Percentiles rank a stretch among this genome's conserved stretches.
phyloP scores from a whole-genome alignment of 2,797 vertebrate genomes.

The Pangasius larnaudii region DNA sequence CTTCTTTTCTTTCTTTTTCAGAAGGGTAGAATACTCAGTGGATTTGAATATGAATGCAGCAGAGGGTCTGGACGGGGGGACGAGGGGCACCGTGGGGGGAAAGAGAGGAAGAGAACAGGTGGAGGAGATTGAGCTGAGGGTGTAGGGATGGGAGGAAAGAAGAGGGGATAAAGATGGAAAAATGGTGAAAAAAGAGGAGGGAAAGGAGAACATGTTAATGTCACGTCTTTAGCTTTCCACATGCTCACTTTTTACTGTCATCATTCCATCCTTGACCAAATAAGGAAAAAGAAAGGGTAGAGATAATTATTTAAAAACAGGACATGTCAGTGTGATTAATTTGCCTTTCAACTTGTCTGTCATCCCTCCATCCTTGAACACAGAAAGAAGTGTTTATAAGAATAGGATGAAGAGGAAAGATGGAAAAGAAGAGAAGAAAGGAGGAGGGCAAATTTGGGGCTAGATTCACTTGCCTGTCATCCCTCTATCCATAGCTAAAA shows the following conservation, averaged over 20 bases:
- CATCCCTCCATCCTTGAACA: conserved; percentile 1
- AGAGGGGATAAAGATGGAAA: conserved; percentile 8
- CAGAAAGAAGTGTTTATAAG: background rate
- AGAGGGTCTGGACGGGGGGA: conserved; percentile 41
- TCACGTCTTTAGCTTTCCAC: conserved; percentile 5
- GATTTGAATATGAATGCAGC: conserved; percentile 78
- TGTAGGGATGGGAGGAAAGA: conserved; percentile 59
- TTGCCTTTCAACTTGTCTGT: background rate
- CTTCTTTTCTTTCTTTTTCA: conserved; percentile 20
- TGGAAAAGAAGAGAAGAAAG: conserved; percentile 51
- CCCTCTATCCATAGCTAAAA: background rate
- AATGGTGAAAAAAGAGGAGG: conserved; percentile 21
- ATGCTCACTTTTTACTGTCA: background rate
- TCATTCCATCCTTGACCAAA: background rate
- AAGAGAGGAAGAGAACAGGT: conserved; percentile 59
- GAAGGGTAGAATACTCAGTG: conserved; percentile 55
- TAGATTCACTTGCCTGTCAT: background rate
- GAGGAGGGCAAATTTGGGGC: background rate
- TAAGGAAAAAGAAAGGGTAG: background rate
- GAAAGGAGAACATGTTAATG: conserved; percentile 24
- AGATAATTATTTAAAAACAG: conserved; percentile 4
- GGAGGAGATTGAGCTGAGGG: conserved; percentile 46
- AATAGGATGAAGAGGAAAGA: conserved; percentile 6
- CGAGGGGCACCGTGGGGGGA: conserved; percentile 53
- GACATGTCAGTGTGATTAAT: conserved; percentile 1